phyloP scores from a whole-genome alignment of 2,888 invertebrate species.

The Pseudanteris insignis region DNA sequence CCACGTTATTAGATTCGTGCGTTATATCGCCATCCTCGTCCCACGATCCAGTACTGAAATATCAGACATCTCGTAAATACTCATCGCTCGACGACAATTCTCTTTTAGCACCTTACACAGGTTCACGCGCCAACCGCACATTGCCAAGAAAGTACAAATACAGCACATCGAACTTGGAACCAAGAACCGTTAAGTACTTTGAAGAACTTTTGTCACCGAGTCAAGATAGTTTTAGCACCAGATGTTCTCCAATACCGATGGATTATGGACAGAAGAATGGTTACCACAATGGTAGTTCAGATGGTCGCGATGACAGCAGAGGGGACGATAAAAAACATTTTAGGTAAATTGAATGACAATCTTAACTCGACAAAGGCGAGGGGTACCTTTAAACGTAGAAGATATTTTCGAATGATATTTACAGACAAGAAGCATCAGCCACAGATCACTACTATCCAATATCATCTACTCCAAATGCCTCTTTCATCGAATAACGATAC shows the following conservation, averaged over 20 bases:
- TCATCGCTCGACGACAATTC: slow-evolving; percentile 49
- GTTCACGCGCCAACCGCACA: slow-evolving; percentile 41
- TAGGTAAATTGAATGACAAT: no score
- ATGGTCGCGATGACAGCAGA: slow-evolving; percentile 38
- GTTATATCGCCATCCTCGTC: slow-evolving; percentile 20
- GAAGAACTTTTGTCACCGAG: slow-evolving; percentile 59
- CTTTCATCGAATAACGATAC: slow-evolving; percentile 27
- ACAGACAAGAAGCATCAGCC: no score
- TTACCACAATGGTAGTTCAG: slow-evolving; percentile 54
- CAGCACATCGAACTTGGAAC: slow-evolving; percentile 50
- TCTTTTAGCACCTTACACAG: slow-evolving; percentile 41
- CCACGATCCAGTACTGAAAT: slow-evolving; percentile 54
- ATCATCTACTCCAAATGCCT: slow-evolving; percentile 18
- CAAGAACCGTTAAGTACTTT: slow-evolving; percentile 60
- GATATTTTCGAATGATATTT: no score
- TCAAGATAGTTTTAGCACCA: slow-evolving; percentile 52
- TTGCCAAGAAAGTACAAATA: slow-evolving; percentile 57
- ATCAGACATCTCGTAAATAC: slow-evolving; percentile 58
- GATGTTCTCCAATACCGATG: slow-evolving; percentile 50
- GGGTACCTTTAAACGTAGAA: no score
- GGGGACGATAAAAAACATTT: slow-evolving; percentile 12
- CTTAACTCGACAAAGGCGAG: no score
- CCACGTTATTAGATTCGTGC: slow-evolving; percentile 44
- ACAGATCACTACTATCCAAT: slow-evolving; percentile 16
- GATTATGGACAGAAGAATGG: slow-evolving; percentile 56